Conservation (phyloP, 2,113 vertebrate species). For the Origma solitaria region DNA sequence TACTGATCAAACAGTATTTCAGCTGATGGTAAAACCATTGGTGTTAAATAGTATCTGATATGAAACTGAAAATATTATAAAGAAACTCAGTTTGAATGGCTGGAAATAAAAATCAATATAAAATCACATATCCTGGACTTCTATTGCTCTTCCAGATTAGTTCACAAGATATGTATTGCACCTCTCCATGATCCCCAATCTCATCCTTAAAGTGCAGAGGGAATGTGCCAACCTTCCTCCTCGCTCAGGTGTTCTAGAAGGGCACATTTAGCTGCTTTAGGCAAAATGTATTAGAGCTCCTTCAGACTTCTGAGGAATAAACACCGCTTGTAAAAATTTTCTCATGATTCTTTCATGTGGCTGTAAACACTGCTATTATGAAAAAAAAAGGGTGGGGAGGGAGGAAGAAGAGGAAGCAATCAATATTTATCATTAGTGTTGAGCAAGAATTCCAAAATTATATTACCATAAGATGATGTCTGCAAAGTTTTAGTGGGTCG, state of each 20-base stretch:
- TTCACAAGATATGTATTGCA: not conserved
- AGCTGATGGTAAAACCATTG: not conserved
- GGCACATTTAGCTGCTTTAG: not conserved
- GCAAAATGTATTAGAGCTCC: not conserved
- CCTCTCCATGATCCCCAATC: not conserved
- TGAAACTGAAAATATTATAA: not conserved
- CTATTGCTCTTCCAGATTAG: not conserved
- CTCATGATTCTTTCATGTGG: not conserved
- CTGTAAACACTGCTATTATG: not conserved
- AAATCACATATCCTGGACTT: not conserved
- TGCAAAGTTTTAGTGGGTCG: not conserved
- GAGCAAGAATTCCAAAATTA: not conserved
- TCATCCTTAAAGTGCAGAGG: not conserved
- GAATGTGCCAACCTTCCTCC: not conserved
- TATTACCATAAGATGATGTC: not conserved
- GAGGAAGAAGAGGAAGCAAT: not conserved
- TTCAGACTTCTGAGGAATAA: not conserved
- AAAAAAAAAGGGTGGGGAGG: accelerated
- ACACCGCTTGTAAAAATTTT: not conserved
- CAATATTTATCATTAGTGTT: not conserved
- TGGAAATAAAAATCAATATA: not conserved
- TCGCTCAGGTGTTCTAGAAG: not conserved
- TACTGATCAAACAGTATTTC: not conserved
- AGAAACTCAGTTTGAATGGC: not conserved
- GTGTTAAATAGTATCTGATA: not conserved